Evolutionary conservation across 2,888 invertebrate genomes (phyloP), one percentile per base, ranked within the genome.

Genomic region (Pachliopta kotzebuea): DNA sequence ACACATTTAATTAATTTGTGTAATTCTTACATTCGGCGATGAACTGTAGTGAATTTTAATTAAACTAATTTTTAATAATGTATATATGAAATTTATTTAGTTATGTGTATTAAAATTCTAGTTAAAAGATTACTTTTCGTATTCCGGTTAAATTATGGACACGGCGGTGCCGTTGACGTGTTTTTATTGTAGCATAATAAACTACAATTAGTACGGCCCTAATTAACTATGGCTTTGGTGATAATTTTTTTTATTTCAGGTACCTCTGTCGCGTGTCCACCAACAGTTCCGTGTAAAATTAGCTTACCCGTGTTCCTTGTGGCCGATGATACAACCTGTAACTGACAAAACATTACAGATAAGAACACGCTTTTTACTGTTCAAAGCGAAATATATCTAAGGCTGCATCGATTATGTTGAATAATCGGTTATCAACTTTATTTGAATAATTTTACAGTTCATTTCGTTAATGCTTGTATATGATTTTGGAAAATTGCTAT

Each of bases 211-310:
- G 79, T 76, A 74, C 74, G 75, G 72, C 71, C 75, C 79, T 88
- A 86, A 88, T 88, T 87, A 86, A 83, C 77, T 76, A 74, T 78
- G 77, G 80, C 76, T 78, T 57, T 76, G 77, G 74, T 80, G 88
- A 88, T 88, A 88, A 85, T 81, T 80, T 84, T n/a, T n/a, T 87
- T 85, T 84, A 85, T 84, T 37, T 37, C 14, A 37, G 14, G 80
- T 83, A 78, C 80, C 70, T 68, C 68, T 67, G 76, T 88, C 69
- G 88, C 88, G 88, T 88, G 88, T 75, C 76, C 70, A 69, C 64
- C 68, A 72, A 77, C 77, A 79, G 75, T 87, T 85, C 80, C 72
- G 72, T 71, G 70, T 70, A 80, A 84, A 83, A 83, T 78, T 73
- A 72, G 76, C 72, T 72, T 76, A 75, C 72, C 71, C 66, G 68